Evolutionary conservation across 2,113 vertebrate species (phyloP), one percentile per base, ranked within the genome.

Genomic region (Cottus gobio): DNA sequence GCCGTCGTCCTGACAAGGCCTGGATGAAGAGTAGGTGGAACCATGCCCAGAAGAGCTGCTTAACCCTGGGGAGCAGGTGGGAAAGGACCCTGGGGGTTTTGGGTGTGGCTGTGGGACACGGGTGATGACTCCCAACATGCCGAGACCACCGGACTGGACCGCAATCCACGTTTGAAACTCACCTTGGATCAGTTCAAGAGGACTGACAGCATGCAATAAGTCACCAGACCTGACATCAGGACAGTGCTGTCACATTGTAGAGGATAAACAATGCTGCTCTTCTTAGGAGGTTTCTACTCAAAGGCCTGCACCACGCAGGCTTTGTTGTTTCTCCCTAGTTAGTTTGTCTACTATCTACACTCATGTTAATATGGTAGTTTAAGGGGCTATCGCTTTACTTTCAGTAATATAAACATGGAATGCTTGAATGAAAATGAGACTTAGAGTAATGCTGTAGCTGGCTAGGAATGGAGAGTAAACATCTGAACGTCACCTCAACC

Each of bases 1-100:
- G 97, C 98, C 98, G 95, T 99, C 98, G 18, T 99, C 98, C 95
- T 99, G 98, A 99, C 93, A 1, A 90, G 84, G 80, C 76, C 82
- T 63, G 85, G 87, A 85, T 57, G 10, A 42, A 4, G 73, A 87
- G 61, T 68, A 85, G 86, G 81, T 82, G 37, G 64, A 58, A 58
- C 69, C 66, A 24, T 56, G 48, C 77, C 87, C 87, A 74, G 74
- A 70, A 56, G 71, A 89, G 78, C 86, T 75, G 80, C 85, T 82
- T 76, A 39, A 73, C 61, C 16, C 72, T 57, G 48, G 85, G 69
- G 52, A 70, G 50, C 80, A 37, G 60, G 62, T 69, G 80, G 77
- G 63, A 69, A 52, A 73, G 37, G 80, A 82, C 75, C 62, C 50
- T 67, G 79, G 76, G 52, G 39, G 67, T 60, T 71, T 56, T 70